Evolutionary conservation across 2,797 vertebrate species (phyloP).

Genomic region (Avahi laniger): DNA sequence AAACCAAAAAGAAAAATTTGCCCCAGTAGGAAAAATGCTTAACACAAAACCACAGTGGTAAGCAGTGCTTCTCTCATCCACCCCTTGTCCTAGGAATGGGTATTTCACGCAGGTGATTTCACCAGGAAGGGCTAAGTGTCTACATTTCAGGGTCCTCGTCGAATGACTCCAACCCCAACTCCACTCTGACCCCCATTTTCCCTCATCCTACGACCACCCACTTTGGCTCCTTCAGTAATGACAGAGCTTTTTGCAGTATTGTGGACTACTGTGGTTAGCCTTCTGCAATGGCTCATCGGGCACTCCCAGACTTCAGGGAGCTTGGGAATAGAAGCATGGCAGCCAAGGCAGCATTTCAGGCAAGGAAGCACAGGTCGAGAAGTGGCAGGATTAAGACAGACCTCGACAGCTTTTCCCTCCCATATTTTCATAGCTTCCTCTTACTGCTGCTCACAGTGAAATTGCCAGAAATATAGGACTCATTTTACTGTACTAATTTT

Average conservation of each 20-base stretch:
- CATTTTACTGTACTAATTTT: constrained; percentile 5
- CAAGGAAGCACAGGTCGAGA: not conserved
- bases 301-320: not conserved
- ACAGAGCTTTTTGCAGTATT: not conserved
- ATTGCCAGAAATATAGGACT: not conserved
- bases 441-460: constrained; percentile 8
- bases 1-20: constrained; percentile 9
- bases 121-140: not conserved
- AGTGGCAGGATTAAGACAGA: constrained; percentile 7
- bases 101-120: not conserved
- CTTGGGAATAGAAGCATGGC: not conserved
- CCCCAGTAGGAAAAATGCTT: not conserved
- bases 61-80: not conserved
- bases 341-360: not conserved
- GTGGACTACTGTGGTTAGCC: too few species aligned
- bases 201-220: not conserved
- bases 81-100: not conserved
- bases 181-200: not conserved
- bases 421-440: constrained; percentile 57
- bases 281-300: not conserved
- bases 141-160: not conserved
- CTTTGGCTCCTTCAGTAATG: not conserved
- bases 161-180: not conserved
- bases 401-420: not conserved
- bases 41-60: not conserved